phyloP scores from a whole-genome alignment of 2,888 invertebrate species.

The Nesidiocoris tenuis region DNA sequence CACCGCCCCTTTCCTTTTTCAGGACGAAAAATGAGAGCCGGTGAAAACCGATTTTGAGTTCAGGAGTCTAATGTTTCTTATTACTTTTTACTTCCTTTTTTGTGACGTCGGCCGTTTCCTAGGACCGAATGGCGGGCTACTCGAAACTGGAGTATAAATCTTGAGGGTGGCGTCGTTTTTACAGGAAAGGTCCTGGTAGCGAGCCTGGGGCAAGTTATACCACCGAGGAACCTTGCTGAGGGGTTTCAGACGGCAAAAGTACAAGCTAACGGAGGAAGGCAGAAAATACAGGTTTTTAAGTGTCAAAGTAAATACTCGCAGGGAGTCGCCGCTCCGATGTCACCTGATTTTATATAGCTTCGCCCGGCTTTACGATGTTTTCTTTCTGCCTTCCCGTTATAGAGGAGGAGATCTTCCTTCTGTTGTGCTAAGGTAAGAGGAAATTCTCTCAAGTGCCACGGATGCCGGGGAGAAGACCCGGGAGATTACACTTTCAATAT shows the following conservation, averaged over 20 bases:
- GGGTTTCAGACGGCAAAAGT: background rate
- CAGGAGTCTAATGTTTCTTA: constrained; percentile 30
- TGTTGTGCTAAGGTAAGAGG: no score
- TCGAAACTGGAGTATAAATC: constrained; percentile 8
- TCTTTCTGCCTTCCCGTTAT: background rate
- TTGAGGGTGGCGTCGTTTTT: background rate
- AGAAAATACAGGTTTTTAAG: background rate
- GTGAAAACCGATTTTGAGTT: background rate
- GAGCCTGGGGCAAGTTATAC: background rate
- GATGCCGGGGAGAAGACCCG: no score
- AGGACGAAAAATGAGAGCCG: background rate
- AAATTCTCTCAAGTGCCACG: no score
- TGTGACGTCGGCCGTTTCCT: background rate
- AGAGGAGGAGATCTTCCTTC: no score
- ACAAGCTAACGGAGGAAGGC: background rate
- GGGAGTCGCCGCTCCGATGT: background rate
- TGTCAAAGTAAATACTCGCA: constrained; percentile 4
- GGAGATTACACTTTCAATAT: no score
- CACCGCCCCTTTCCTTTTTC: background rate
- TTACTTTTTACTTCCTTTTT: constrained; percentile 21
- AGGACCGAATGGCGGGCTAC: background rate
- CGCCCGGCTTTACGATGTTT: background rate
- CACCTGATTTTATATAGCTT: constrained; percentile 9
- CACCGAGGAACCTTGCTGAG: background rate
- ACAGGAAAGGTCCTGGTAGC: background rate